Conservation (phyloP, 2,888 invertebrate species). For the Hipparchia sbordonii region DNA sequence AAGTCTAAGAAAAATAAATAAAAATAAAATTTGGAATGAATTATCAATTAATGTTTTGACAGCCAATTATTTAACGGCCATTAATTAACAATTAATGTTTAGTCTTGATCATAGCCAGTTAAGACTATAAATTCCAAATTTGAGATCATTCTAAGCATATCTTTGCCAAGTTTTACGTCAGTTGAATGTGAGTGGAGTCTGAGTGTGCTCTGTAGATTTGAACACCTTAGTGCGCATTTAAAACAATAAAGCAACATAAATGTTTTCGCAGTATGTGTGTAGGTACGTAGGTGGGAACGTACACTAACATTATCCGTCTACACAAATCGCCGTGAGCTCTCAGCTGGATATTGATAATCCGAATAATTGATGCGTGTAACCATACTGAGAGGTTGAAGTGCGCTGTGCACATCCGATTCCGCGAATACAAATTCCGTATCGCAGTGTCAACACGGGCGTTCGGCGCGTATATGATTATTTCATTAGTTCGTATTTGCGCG, state of each 20-base stretch:
- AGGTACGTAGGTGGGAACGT: background rate
- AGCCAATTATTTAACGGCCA: no score
- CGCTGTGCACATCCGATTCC: slow-evolving; percentile 21
- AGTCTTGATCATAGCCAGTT: no score
- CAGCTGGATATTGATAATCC: slow-evolving; percentile 65
- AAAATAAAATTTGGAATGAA: no score
- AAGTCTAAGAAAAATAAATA: no score
- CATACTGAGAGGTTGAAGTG: slow-evolving; percentile 23
- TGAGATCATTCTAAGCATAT: background rate
- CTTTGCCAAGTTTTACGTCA: background rate
- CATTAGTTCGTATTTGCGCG: slow-evolving; percentile 81
- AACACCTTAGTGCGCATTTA: no score
- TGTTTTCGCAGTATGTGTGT: slow-evolving; percentile 23
- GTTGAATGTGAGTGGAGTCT: no score
- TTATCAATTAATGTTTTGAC: no score
- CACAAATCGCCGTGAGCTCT: slow-evolving; percentile 58
- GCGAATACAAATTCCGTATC: slow-evolving; percentile 25
- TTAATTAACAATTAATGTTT: no score
- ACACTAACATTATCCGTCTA: slow-evolving; percentile 42
- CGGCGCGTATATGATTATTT: slow-evolving; percentile 83
- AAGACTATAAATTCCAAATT: no score
- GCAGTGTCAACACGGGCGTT: slow-evolving; percentile 62
- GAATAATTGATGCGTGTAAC: slow-evolving; percentile 49
- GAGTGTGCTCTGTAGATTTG: no score
- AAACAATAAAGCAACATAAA: slow-evolving; percentile 25